phyloP scores from a whole-genome alignment of 2,113 vertebrate genomes.

The Eudyptes chrysolophus region DNA sequence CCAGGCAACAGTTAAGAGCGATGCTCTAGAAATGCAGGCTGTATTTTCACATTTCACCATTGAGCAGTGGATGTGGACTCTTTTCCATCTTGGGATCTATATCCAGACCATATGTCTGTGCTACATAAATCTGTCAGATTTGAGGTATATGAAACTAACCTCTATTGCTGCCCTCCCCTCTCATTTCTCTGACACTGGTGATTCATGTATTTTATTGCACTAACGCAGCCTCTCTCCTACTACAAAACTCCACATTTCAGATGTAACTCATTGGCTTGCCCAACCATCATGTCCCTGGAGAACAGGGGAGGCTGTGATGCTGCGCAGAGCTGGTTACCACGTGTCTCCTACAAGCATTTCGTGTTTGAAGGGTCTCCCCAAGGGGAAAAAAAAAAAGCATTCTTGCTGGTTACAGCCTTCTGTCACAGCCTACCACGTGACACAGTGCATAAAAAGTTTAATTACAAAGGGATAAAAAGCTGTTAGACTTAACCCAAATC shows the following conservation, averaged over 20 bases:
- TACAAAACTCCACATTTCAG: not conserved
- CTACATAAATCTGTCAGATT: not conserved
- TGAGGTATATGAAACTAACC: not conserved
- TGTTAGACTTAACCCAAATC: not conserved
- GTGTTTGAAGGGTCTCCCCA: not conserved
- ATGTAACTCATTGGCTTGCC: not conserved
- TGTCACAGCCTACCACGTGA: not conserved
- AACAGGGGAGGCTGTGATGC: not conserved
- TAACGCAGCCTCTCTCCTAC: not conserved
- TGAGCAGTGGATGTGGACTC: not conserved
- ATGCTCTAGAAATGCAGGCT: not conserved
- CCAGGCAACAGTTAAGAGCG: not conserved
- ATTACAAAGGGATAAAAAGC: not conserved
- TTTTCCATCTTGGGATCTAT: not conserved
- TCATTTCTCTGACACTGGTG: not conserved
- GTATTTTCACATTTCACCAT: not conserved
- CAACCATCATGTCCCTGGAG: not conserved
- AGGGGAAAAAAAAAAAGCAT: not conserved
- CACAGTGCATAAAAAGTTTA: not conserved
- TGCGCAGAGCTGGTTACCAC: not conserved
- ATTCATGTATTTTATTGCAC: not conserved
- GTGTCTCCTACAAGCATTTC: not conserved
- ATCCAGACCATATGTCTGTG: not conserved
- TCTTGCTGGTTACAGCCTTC: constrained; percentile 9
- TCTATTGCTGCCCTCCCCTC: not conserved